These are phyloP conservation scores for Drosophila neotestacea DNA, from an alignment of 2,888 invertebrate species.

Conservation along the genomic window DNA sequence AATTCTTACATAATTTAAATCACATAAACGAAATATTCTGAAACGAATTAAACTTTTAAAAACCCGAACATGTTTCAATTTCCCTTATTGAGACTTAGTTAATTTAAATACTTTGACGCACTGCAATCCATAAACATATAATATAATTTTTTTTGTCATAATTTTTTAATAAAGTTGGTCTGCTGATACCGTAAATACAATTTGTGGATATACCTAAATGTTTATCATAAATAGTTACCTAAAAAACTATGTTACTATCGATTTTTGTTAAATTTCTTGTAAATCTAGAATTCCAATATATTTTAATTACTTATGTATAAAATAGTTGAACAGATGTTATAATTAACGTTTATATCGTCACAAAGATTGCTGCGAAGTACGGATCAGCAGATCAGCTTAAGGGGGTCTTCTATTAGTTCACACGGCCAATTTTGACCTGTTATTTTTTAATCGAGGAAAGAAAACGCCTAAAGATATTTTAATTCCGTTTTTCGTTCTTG, in stretches of 20 bases:
- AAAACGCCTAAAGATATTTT: too few species aligned
- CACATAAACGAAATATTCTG: conserved; percentile 15
- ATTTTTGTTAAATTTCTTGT: neutral
- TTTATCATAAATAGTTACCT: neutral
- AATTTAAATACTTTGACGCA: conserved; percentile 17
- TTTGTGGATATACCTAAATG: neutral
- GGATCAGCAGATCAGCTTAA: conserved; percentile 1
- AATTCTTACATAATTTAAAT: conserved; percentile 1
- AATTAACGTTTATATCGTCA: too few species aligned
- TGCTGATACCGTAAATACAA: conserved; percentile 1
- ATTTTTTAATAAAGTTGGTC: conserved; percentile 9
- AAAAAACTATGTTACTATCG: neutral
- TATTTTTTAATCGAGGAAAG: too few species aligned
- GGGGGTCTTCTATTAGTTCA: too few species aligned
- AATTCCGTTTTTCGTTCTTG: too few species aligned
- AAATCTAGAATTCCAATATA: neutral
- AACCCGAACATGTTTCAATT: conserved; percentile 85
- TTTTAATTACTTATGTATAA: neutral
- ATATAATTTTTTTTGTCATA: conserved; percentile 11
- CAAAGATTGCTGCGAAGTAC: too few species aligned
- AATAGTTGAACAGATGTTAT: too few species aligned
- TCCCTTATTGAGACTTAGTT: conserved; percentile 59
- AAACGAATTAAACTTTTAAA: conserved; percentile 37
- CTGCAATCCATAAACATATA: conserved; percentile 24
- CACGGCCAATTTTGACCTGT: too few species aligned